Evolutionary conservation across 30 jellyfish, hydroid and myxozoan genomes (phyloP).

Genomic region (Rhopilema esculentum): DNA sequence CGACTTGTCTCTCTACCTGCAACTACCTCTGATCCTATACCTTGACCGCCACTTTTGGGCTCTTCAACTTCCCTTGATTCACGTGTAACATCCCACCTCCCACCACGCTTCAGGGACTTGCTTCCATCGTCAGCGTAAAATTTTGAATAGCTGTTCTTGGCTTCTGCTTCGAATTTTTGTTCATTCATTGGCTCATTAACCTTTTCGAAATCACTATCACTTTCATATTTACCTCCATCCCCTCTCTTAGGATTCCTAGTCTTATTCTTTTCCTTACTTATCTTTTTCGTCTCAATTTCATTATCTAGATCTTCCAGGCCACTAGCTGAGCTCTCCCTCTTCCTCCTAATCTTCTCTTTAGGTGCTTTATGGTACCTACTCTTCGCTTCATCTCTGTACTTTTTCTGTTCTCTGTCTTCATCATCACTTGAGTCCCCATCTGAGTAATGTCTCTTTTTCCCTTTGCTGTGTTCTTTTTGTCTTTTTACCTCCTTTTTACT

Average conservation of each 20-base stretch:
- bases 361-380: background rate
- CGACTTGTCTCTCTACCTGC: too few species aligned
- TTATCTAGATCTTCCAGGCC: background rate
- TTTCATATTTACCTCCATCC: background rate
- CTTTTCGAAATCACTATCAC: background rate
- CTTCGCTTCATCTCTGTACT: constrained; percentile 8
- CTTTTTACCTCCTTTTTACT: background rate
- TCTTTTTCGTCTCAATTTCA: background rate
- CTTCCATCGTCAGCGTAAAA: background rate
- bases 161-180: background rate
- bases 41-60: background rate
- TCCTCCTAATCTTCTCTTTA: background rate
- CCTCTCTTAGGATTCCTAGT: background rate
- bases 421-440: background rate
- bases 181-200: background rate
- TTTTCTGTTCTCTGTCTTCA: background rate
- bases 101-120: background rate
- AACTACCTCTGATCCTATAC: background rate
- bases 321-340: background rate
- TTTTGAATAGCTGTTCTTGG: background rate
- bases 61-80: background rate
- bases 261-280: too few species aligned
- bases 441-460: background rate
- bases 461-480: background rate
- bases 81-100: background rate